Evolutionary conservation across 1,140 invertebrate genomes (phyloP), one percentile per base, ranked within the genome.

Genomic region (Pseudomyrmex sp.): DNA sequence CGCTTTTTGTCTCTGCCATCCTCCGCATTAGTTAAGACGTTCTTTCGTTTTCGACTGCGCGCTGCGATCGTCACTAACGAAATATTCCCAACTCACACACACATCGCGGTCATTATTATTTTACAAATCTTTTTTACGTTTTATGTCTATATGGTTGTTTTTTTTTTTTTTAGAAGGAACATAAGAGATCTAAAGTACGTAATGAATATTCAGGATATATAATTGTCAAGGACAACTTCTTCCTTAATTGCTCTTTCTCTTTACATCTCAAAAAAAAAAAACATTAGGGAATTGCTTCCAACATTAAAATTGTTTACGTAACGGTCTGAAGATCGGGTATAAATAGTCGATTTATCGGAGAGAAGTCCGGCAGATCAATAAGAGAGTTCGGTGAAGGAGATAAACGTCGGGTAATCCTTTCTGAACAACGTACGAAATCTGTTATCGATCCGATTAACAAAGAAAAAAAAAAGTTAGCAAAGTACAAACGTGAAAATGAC

Each of bases 1-100:
- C 26, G 48, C 44, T 46, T 77, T 89, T 80, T 63, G 69, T 88
- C 83, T 86, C 63, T 85, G 73, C 59, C 87, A 85, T 68, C 46
- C 26, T n/a, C 15, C 0, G 44, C 52, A 89, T 88, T 85, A 80
- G 62, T 88, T 66, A 83, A 85, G 62, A 74, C 9, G 63, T 74
- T 70, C 26, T 58, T 62, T n/a, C 56, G 35, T 23, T 8, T 13
- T 35, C 44, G 15, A 1, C 35, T 35, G 35, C 77, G 35, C 77
- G 48, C 50, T 50, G 26, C 62, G 59, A 58, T 10, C 50, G 61
- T 46, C 48, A 48, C 10, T 56, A 48, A 59, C 26, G 12, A 69
- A 70, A 20, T 35, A 58, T 70, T 18, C 8, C 9, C 15, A 26
- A 80, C 26, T 20, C 50, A 48, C 10, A 52, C 12, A 54, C 12